Base-by-base conservation (phyloP, 2,797 vertebrate genomes). In the Champsocephalus gunnari region DNA sequence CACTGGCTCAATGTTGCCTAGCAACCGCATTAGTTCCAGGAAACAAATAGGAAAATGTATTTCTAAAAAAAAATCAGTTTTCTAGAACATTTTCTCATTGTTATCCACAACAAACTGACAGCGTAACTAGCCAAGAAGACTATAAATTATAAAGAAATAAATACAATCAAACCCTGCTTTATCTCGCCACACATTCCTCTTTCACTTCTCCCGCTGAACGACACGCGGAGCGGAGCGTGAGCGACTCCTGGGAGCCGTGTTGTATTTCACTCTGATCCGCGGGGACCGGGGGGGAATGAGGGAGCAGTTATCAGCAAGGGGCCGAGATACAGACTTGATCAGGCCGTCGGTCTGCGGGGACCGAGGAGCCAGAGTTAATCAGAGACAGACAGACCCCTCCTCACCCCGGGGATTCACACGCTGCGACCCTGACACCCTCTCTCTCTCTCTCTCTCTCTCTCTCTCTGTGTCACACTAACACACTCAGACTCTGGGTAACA, bases 251-350 rank as follows among this genome's bases (percentile, higher is more conserved):
- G 93, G 92, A 94, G 75, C 80, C 44, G 61, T 86, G 88, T 93
- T 93, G 92, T 93, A 94, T 94, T 93, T 92, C 89, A 90, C 87
- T 90, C 85, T 85, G 92, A 90, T 92, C 92, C 68, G n/a, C 77
- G 66, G 77, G 68, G 73, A 91, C 90, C 59, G 2, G 80, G 12
- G 71, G 89, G 90, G 91, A 92, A 83, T 56, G 66, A 89, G 85
- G 88, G 80, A 89, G 89, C 91, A 66, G 90, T 94, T 95, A 94
- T 94, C 94, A 93, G 92, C 93, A 77, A 88, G 89, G 88, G 93
- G 90, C 85, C 77, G 71, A 81, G 90, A 93, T 92, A 87, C 93
- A 92, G 91, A 90, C 93, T 93, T 85, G 92, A 94, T 94, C 91
- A 84, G 89, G 87, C 92, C 74, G 83, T 81, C n/a, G 62, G 91